Conservation (phyloP, 1,140 invertebrate genomes). For the Aphelenchoides fujianensis region DNA sequence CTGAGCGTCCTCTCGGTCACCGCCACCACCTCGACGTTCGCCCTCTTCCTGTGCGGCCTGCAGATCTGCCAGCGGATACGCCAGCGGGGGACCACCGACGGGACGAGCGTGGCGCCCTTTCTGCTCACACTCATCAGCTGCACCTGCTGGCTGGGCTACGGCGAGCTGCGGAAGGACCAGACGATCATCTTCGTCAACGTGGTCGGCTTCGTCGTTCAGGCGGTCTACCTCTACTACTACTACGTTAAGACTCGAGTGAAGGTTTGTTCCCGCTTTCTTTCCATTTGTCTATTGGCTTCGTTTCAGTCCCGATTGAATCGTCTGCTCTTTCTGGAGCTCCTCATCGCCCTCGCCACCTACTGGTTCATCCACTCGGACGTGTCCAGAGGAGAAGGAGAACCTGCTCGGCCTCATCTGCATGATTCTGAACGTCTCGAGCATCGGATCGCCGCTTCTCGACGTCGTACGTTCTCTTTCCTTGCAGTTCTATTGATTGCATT, state of each 20-base stretch:
- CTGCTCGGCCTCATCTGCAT: conserved; percentile 56
- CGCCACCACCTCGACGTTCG: conserved; percentile 46
- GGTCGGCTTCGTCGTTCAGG: conserved; percentile 53
- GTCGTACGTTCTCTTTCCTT: conserved; percentile 38
- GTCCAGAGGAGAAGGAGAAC: conserved; percentile 39
- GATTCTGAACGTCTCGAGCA: conserved; percentile 54
- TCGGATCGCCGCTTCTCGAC: conserved; percentile 45
- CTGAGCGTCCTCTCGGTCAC: conserved; percentile 49
- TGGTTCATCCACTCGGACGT: conserved; percentile 27
- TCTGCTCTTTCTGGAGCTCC: conserved; percentile 36
- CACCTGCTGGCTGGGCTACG: conserved; percentile 58
- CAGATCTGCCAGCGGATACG: conserved; percentile 48
- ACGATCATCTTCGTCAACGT: conserved; percentile 56
- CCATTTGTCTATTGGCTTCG: conserved; percentile 24
- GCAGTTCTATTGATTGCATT: background rate
- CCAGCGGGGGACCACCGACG: conserved; percentile 44
- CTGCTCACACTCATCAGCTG: conserved; percentile 52
- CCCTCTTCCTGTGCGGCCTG: conserved; percentile 48
- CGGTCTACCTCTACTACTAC: conserved; percentile 55
- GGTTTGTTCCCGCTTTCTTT: conserved; percentile 27
- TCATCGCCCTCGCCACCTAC: conserved; percentile 35
- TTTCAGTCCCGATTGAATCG: conserved; percentile 50
- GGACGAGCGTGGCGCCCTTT: conserved; percentile 44
- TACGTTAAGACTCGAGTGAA: conserved; percentile 52
- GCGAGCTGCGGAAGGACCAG: conserved; percentile 39